Base-by-base conservation (phyloP, 53 echinoderm and acorn worm species). In the Echinarachnius parma region DNA sequence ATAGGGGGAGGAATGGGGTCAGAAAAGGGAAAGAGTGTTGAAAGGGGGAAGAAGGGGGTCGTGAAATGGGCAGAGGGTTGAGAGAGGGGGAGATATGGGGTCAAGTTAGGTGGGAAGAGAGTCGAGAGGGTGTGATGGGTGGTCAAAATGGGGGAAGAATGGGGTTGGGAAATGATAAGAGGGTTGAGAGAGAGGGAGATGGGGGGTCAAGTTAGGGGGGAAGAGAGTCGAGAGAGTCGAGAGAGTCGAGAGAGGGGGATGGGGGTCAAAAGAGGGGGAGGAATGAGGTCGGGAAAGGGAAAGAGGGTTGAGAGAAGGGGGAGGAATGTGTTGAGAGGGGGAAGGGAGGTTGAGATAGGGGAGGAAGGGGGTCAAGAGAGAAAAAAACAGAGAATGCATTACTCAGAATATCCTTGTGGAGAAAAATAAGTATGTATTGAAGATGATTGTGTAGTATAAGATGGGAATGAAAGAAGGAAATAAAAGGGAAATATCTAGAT, bases 11-110 rank as follows among this genome's bases (percentile, higher is more conserved):
- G 11, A 32, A 31, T 0, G 35, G 59, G 59, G 44, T 54, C 29
- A 50, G 54, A 52, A 49, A 67, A 28, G 15, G 50, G 69, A 49
- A 27, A 18, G 46, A 65, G 28, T 16, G n/a, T n/a, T n/a, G n/a
- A 32, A 60, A n/a, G 19, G 2, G 16, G 16, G 0, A 19, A 25
- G 46, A 44, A 24, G n/a, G 9, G 23, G 26, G 2, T 4, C 18
- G 18, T 60, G 18, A 19, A 33, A 48, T 18, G 21, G 49, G 31
- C 22, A 64, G 21, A 35, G 2, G 37, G 16, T 22, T 9, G 16
- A 22, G 23, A 64, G 24, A 29, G 27, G 30, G 11, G 11, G 20
- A 24, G 16, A 24, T 21, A 9, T 14, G 33, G 28, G 64, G 2
- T 29, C 0, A 35, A 16, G 64, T 18, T 28, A 36, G 37, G 18